Evolutionary conservation across 2,888 invertebrate species (phyloP).

Genomic region (Ochropacha duplaris): DNA sequence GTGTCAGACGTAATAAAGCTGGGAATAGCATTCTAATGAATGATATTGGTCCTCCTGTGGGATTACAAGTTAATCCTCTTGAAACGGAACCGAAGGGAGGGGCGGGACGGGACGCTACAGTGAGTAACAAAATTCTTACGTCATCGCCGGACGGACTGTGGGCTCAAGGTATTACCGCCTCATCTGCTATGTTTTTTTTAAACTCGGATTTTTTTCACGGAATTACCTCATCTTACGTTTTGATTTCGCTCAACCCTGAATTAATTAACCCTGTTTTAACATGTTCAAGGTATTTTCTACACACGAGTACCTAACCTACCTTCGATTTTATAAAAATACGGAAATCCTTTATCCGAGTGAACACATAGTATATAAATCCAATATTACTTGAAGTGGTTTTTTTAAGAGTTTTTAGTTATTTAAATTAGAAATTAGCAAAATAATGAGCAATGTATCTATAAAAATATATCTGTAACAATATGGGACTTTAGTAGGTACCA

Average conservation of each 20-base stretch:
- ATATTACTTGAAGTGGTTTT: too few relatives aligned
- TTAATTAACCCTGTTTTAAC: not conserved
- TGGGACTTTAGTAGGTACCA: conserved; percentile 22
- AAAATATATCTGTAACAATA: conserved; percentile 15
- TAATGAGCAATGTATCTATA: too few relatives aligned
- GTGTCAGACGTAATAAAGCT: conserved; percentile 69
- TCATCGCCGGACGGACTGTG: conserved; percentile 57
- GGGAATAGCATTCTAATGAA: conserved; percentile 77
- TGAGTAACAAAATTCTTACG: conserved; percentile 75
- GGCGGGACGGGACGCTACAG: conserved; percentile 34
- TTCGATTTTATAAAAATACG: not conserved
- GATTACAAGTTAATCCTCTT: conserved; percentile 81
- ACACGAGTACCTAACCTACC: too few relatives aligned
- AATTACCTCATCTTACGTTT: conserved; percentile 30
- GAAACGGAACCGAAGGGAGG: conserved; percentile 55
- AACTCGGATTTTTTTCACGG: conserved; percentile 45
- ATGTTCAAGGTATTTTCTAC: not conserved
- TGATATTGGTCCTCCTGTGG: conserved; percentile 75
- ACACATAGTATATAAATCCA: not conserved
- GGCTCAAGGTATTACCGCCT: conserved; percentile 60
- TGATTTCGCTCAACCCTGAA: conserved; percentile 13
- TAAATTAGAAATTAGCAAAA: conserved; percentile 17
- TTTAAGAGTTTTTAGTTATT: too few relatives aligned
- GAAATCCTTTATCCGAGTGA: not conserved
- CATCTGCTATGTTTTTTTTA: conserved; percentile 54